Evolutionary conservation across 2,113 vertebrate genomes (phyloP).

Genomic region (Okapia johnstoni): DNA sequence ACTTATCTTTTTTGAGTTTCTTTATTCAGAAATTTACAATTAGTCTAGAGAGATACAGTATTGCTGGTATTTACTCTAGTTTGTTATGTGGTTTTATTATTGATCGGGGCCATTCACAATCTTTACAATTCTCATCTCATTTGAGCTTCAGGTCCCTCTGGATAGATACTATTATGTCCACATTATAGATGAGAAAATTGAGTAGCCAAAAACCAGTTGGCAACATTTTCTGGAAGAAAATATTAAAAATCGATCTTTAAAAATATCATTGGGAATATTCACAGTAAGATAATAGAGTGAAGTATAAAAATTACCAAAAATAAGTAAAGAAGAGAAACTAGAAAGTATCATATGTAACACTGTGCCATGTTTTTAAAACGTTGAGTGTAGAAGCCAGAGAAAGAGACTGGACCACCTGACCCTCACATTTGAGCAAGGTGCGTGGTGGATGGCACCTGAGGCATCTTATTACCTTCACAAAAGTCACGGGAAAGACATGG

Average conservation of each 20-base stretch:
- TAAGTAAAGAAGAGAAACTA: not conserved
- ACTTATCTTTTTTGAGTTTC: not conserved
- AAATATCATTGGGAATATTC: not conserved
- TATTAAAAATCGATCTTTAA: constrained; percentile 9
- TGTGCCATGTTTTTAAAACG: not conserved
- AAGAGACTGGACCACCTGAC: not conserved
- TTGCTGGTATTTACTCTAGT: not conserved
- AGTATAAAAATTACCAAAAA: not conserved
- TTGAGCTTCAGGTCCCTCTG: not conserved
- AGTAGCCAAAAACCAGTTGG: not conserved
- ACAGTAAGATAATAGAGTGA: not conserved
- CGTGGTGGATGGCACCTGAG: not conserved
- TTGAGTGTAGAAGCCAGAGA: not conserved
- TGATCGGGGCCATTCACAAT: not conserved
- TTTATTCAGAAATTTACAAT: not conserved
- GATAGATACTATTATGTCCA: not conserved
- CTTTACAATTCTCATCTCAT: not conserved
- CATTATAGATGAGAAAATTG: not conserved
- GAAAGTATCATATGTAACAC: not conserved
- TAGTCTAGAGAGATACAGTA: not conserved
- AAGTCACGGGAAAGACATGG: not conserved
- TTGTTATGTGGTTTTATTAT: not conserved
- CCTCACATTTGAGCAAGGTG: not conserved
- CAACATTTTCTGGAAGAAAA: not conserved
- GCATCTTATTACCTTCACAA: too few relatives aligned